A percentile compares a stretch with the other conserved stretches of the same genome.
phyloP scores from a whole-genome alignment of 2,113 vertebrate genomes.

The Pachycephala philippinensis region DNA sequence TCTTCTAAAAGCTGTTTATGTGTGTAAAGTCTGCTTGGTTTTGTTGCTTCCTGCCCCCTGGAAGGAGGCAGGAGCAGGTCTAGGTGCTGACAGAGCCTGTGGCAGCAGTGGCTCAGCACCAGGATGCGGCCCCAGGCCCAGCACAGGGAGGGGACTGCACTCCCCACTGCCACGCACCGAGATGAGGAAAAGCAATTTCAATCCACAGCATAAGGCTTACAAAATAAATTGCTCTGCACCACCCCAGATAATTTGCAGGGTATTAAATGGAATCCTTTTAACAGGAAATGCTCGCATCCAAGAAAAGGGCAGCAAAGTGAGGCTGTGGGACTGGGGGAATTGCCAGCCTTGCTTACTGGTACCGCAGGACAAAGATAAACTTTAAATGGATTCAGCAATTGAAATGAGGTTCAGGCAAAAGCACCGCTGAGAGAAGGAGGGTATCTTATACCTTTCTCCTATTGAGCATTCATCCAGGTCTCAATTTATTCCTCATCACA shows the following conservation, averaged over 20 bases:
- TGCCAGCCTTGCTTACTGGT: background rate
- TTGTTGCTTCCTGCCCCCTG: background rate
- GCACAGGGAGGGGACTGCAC: background rate
- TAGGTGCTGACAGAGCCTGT: background rate
- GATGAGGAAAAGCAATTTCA: constrained; percentile 57
- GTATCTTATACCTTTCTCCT: background rate
- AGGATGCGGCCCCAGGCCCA: background rate
- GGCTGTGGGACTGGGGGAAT: background rate
- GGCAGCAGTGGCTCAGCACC: background rate
- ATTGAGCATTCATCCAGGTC: background rate
- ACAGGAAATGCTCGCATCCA: background rate
- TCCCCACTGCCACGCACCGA: accelerated
- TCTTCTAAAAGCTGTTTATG: background rate
- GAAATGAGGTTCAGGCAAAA: background rate
- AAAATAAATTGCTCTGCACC: constrained; percentile 57
- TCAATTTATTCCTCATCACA: background rate
- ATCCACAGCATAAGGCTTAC: constrained; percentile 7
- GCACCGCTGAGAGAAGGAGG: background rate
- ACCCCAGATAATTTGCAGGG: constrained; percentile 53
- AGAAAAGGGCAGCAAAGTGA: background rate
- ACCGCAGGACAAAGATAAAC: constrained; percentile 3
- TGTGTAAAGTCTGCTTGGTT: background rate
- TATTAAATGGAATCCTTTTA: constrained; percentile 61
- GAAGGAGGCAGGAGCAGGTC: background rate
- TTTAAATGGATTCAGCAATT: background rate